These are phyloP conservation scores for Ceratina calcarata DNA, from an alignment of 1,140 invertebrate species.

Conservation along the genomic window DNA sequence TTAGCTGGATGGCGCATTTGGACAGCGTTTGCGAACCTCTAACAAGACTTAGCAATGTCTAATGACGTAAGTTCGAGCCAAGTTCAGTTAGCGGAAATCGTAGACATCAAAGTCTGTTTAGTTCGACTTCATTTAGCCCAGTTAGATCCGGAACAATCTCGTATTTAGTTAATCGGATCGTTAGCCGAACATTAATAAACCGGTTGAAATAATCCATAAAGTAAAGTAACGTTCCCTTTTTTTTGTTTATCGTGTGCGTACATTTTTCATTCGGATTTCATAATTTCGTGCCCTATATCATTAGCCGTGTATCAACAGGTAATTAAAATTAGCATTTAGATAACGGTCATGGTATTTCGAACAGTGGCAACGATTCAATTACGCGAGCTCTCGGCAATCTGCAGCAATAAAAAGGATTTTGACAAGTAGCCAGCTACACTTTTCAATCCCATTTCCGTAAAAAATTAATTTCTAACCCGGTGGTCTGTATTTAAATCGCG, in stretches of 20 bases:
- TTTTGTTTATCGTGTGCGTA: too few relatives aligned
- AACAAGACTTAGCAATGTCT: not conserved
- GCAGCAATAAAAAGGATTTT: not conserved
- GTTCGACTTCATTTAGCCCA: not conserved
- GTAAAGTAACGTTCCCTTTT: too few relatives aligned
- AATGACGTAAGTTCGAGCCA: not conserved
- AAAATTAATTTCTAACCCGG: not conserved
- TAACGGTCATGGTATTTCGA: not conserved
- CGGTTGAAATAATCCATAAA: not conserved
- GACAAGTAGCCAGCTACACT: not conserved
- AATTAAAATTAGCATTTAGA: conserved; percentile 38
- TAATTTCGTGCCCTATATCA: not conserved
- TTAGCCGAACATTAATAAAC: conserved; percentile 4
- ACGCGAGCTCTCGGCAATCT: not conserved
- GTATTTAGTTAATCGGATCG: not conserved
- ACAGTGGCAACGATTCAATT: conserved; percentile 1
- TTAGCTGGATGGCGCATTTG: not conserved
- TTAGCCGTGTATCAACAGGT: not conserved
- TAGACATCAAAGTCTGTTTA: not conserved
- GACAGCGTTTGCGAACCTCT: not conserved
- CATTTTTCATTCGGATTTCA: not conserved
- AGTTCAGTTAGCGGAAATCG: not conserved
- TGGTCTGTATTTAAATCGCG: conserved; percentile 24
- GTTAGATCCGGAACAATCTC: not conserved
- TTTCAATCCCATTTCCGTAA: not conserved